Conservation (phyloP, 1,140 invertebrate species). For the Euwallacea similis region DNA sequence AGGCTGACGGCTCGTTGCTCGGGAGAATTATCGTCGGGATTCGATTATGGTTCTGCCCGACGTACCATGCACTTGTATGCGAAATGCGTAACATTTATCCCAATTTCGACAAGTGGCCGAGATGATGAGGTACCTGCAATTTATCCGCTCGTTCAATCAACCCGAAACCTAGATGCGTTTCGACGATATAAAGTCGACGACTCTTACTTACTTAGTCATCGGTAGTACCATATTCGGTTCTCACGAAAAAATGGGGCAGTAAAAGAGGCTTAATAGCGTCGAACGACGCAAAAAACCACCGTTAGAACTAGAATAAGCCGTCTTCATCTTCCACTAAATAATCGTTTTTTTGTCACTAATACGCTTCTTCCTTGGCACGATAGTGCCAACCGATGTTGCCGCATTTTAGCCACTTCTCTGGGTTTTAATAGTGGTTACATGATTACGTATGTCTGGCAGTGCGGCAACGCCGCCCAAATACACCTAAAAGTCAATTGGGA, state of each 20-base stretch:
- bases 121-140: background rate
- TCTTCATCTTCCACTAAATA: background rate
- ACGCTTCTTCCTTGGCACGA: conserved; percentile 4
- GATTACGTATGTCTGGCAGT: background rate
- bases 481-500: conserved; percentile 13
- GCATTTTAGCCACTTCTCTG: background rate
- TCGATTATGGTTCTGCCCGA: too few species aligned
- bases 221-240: too few species aligned
- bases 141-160: background rate
- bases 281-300: background rate
- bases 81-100: background rate
- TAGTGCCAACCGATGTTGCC: background rate
- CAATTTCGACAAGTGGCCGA: conserved; percentile 3
- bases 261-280: background rate
- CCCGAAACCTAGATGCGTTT: background rate
- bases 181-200: background rate
- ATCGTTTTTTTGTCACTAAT: conserved; percentile 3
- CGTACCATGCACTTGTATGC: background rate
- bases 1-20: background rate
- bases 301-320: conserved; percentile 6
- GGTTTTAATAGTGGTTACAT: background rate
- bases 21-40: too few species aligned
- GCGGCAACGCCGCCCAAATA: conserved; percentile 7
- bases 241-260: background rate
- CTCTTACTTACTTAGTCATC: background rate